Evolutionary conservation across 2,888 invertebrate genomes (phyloP).

Genomic region (Phaonia tiefii): DNA sequence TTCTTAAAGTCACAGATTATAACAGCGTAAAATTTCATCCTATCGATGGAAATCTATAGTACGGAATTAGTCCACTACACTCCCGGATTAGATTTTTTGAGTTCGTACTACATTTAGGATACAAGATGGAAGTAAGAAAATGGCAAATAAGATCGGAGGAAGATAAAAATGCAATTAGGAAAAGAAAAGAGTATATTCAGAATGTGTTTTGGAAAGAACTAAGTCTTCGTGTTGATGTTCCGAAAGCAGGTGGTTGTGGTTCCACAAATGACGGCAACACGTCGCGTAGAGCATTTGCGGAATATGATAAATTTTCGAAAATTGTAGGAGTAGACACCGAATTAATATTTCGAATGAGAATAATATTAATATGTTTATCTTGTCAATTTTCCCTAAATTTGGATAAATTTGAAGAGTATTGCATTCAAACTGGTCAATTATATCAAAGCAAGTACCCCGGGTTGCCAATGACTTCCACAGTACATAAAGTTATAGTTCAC

Average conservation of each 20-base stretch:
- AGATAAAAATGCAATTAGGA: constrained; percentile 18
- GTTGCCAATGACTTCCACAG: neutral
- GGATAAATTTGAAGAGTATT: constrained; percentile 30
- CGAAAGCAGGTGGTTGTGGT: constrained; percentile 53
- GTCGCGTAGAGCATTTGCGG: constrained; percentile 35
- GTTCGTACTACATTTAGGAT: neutral
- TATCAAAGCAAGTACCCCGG: neutral
- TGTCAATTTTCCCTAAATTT: constrained; percentile 30
- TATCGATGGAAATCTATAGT: constrained; percentile 28
- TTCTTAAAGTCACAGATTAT: constrained; percentile 5
- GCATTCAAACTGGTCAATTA: constrained; percentile 6
- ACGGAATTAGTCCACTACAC: constrained; percentile 53
- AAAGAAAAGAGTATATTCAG: constrained; percentile 11
- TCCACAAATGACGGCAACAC: constrained; percentile 53
- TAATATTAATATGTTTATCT: constrained; percentile 34
- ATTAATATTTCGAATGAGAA: constrained; percentile 34
- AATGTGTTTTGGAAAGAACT: constrained; percentile 41
- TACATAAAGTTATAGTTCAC: constrained; percentile 36
- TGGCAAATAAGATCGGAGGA: constrained; percentile 9
- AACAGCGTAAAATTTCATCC: constrained; percentile 1
- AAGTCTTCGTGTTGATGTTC: constrained; percentile 36
- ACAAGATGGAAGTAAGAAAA: constrained; percentile 31
- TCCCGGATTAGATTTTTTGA: constrained; percentile 13
- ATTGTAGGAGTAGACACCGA: constrained; percentile 28
- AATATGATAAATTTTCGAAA: constrained; percentile 29